phyloP scores from a whole-genome alignment of 2,113 vertebrate species.

The Speoplatyrhinus poulsoni region DNA sequence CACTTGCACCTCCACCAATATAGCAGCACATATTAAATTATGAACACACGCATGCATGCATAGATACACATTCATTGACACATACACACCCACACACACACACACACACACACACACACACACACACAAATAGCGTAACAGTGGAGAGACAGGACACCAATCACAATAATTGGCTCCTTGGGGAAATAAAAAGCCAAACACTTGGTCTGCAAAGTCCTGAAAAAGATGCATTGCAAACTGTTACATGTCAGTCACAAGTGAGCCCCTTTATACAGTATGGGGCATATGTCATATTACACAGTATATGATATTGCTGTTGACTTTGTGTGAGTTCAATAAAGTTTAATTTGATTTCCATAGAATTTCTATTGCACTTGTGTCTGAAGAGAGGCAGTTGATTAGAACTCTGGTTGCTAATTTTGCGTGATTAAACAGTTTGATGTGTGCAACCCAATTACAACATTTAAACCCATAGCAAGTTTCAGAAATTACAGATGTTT shows the following conservation, averaged over 20 bases:
- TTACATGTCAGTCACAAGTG: slow-evolving; percentile 31
- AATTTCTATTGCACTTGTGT: slow-evolving; percentile 11
- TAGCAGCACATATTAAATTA: neutral
- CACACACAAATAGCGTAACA: slow-evolving; percentile 17
- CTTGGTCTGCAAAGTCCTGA: slow-evolving; percentile 45
- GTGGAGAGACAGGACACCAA: slow-evolving; percentile 59
- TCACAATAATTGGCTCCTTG: slow-evolving; percentile 72
- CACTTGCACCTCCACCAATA: neutral
- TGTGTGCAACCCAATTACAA: slow-evolving; percentile 43
- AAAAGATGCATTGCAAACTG: slow-evolving; percentile 42
- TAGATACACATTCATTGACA: neutral
- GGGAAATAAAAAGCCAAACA: slow-evolving; percentile 60
- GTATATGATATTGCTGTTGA: too few relatives aligned
- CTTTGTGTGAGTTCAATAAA: slow-evolving; percentile 7
- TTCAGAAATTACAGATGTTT: slow-evolving; percentile 36
- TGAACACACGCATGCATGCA: neutral
- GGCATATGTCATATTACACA: too few relatives aligned
- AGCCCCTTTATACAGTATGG: slow-evolving; percentile 4
- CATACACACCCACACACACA: slow-evolving; percentile 26
- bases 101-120: slow-evolving; percentile 1
- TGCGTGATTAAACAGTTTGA: slow-evolving; percentile 43
- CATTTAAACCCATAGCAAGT: slow-evolving; percentile 38
- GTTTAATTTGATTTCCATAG: slow-evolving; percentile 32
- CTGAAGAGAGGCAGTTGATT: slow-evolving; percentile 41
- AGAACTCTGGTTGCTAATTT: slow-evolving; percentile 42